These are phyloP conservation scores for Cistogaster globosa DNA, from an alignment of 2,888 invertebrate genomes.

Conservation along the genomic window DNA sequence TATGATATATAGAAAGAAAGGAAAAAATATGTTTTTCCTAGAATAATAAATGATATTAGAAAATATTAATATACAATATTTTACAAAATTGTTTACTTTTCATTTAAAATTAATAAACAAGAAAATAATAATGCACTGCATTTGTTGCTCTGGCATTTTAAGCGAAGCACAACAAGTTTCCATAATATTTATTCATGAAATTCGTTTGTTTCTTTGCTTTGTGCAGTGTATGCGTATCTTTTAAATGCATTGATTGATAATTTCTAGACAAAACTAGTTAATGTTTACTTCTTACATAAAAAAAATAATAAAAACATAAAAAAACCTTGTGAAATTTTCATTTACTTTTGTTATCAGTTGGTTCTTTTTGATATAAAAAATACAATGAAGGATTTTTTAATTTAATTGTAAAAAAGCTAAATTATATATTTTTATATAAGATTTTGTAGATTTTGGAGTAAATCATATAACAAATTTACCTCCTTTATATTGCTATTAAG, in stretches of 20 bases:
- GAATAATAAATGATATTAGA: not conserved
- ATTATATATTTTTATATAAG: too few relatives aligned
- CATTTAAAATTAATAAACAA: conserved; percentile 14
- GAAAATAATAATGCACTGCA: too few relatives aligned
- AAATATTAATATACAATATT: not conserved
- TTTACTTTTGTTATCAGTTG: too few relatives aligned
- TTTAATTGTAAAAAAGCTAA: too few relatives aligned
- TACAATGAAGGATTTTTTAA: too few relatives aligned
- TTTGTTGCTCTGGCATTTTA: conserved; percentile 7
- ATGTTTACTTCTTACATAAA: not conserved
- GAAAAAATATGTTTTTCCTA: not conserved
- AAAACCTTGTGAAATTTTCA: not conserved
- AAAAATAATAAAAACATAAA: not conserved
- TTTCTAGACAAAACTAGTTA: conserved; percentile 23
- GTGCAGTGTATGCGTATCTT: not conserved
- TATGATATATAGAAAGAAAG: not conserved
- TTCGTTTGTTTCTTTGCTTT: not conserved
- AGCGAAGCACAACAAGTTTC: conserved; percentile 25
- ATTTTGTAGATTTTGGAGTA: too few relatives aligned
- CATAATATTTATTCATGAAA: conserved; percentile 4
- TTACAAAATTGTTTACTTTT: conserved; percentile 30
- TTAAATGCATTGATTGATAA: conserved; percentile 32
- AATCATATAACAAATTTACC: too few relatives aligned
- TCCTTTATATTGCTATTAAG: too few relatives aligned
- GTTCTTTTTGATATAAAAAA: too few relatives aligned